phyloP scores from a whole-genome alignment of 2,797 vertebrate species.

The Chrosomus eos region DNA sequence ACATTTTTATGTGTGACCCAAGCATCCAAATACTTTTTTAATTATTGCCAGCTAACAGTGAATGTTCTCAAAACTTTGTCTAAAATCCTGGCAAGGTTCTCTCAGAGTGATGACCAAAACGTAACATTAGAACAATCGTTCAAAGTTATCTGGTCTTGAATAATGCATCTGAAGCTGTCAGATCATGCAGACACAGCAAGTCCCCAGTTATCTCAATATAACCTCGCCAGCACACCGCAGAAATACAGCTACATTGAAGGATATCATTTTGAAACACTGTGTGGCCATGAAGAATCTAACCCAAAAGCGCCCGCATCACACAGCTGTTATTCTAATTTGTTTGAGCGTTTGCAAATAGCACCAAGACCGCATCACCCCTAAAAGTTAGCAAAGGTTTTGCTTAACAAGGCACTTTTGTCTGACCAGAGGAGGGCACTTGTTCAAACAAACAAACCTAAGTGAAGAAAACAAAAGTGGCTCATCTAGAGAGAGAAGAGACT shows the following conservation, averaged over 20 bases:
- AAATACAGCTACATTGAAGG: not conserved
- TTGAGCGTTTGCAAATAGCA: conserved; percentile 62
- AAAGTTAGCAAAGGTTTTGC: conserved; percentile 64
- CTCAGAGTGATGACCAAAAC: not conserved
- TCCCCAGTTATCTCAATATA: conserved; percentile 50
- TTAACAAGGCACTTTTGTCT: conserved; percentile 62
- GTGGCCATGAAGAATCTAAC: conserved; percentile 56
- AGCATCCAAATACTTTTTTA: not conserved
- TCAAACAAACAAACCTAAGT: conserved; percentile 64
- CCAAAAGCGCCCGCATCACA: conserved; percentile 58
- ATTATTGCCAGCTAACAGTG: not conserved
- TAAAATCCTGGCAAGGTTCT: not conserved
- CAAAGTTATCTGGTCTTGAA: too few relatives aligned
- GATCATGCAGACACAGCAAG: conserved; percentile 17
- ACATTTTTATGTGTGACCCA: not conserved
- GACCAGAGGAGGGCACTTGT: conserved; percentile 59
- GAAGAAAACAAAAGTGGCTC: conserved; percentile 56
- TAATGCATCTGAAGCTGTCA: not conserved
- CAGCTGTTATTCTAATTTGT: conserved; percentile 64
- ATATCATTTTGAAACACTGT: conserved; percentile 44
- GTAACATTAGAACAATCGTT: not conserved
- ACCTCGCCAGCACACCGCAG: conserved; percentile 28
- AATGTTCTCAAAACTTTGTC: not conserved
- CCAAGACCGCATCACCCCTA: conserved; percentile 57
- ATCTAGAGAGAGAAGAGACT: not conserved